Conservation (phyloP, 1,140 invertebrate genomes). For the Brachionus calyciflorus region DNA sequence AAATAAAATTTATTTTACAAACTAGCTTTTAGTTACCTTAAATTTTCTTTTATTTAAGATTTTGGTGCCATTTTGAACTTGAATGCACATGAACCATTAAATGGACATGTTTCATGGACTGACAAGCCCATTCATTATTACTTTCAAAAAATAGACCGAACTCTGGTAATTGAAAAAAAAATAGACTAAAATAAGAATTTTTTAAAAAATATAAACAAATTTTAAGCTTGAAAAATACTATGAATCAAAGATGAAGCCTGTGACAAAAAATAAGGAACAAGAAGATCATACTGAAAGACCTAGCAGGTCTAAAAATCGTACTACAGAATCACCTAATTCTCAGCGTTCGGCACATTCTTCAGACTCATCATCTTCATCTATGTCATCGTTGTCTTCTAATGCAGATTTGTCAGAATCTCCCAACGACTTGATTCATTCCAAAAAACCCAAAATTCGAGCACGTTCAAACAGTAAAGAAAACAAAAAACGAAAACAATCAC, state of each 20-base stretch:
- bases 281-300: background rate
- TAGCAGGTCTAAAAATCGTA: background rate
- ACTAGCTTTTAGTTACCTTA: no score
- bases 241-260: slow-evolving; percentile 6
- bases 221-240: slow-evolving; percentile 39
- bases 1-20: no score
- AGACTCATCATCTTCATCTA: background rate
- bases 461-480: slow-evolving; percentile 15
- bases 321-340: background rate
- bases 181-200: background rate
- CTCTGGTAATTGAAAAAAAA: no score
- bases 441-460: background rate
- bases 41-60: no score
- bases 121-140: slow-evolving; percentile 96
- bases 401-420: background rate
- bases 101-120: slow-evolving; percentile 95
- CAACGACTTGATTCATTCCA: background rate
- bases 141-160: slow-evolving; percentile 83
- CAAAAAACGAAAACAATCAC: slow-evolving; percentile 14
- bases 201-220: background rate
- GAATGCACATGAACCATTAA: slow-evolving; percentile 85
- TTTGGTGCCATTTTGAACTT: slow-evolving; percentile 98
- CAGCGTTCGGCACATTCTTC: no score
- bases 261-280: background rate
- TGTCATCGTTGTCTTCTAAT: background rate